Conservation (phyloP, 2,888 invertebrate species). For the Thysanoteuthis rhombus region DNA sequence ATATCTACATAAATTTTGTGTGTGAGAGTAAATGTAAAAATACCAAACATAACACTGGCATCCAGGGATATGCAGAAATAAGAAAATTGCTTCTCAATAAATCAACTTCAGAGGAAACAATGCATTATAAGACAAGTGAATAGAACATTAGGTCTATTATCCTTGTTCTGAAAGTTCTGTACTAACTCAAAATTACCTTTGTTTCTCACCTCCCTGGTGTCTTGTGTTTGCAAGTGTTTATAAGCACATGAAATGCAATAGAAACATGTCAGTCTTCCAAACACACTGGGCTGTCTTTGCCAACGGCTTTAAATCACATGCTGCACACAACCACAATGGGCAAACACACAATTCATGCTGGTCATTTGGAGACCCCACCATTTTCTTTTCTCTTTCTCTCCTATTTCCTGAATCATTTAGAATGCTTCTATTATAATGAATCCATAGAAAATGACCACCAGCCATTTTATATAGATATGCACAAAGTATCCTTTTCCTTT, state of each 20-base stretch:
- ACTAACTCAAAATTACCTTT: neutral
- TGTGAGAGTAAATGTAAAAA: no score
- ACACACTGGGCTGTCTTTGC: neutral
- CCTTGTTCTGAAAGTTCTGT: neutral
- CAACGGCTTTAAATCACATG: slow-evolving; percentile 12
- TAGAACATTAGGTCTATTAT: neutral
- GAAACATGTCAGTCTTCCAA: neutral
- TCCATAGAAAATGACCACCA: slow-evolving; percentile 12
- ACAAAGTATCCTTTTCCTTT: neutral
- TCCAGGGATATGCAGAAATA: neutral
- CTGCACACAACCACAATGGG: neutral
- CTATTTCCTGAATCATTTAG: neutral
- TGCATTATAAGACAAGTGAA: neutral
- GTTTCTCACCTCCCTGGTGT: neutral
- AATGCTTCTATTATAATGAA: neutral
- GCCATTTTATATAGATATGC: neutral
- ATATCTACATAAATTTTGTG: no score
- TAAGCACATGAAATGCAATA: neutral
- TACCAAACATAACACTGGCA: neutral
- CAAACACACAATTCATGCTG: neutral
- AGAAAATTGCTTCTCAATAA: neutral
- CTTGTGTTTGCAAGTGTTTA: neutral
- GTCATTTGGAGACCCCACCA: slow-evolving; percentile 12
- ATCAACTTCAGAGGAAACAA: neutral
- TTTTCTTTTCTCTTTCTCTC: neutral